phyloP scores from a whole-genome alignment of 1,140 invertebrate genomes.

The Doryteuthis pealeii region DNA sequence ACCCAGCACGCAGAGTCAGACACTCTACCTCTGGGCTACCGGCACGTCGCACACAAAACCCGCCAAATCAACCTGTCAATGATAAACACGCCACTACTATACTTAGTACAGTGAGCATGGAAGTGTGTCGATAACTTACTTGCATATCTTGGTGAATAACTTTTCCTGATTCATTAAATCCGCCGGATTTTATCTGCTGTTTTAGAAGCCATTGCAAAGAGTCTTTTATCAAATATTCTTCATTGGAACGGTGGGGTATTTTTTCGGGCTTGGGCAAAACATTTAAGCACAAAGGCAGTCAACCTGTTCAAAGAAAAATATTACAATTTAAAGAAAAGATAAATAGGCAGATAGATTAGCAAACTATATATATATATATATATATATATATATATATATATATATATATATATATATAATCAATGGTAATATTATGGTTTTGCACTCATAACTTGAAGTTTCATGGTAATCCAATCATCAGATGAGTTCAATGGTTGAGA shows the following conservation, averaged over 20 bases:
- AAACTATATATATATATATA: no score
- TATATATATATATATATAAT: neutral
- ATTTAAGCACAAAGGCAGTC: slow-evolving; percentile 86
- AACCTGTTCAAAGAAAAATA: slow-evolving; percentile 55
- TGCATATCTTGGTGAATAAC: slow-evolving; percentile 50
- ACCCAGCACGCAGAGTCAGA: no score
- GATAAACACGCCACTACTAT: no score
- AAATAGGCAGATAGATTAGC: no score
- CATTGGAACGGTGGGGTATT: slow-evolving; percentile 63
- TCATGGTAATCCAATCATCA: no score
- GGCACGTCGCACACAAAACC: no score
- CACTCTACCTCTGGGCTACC: no score
- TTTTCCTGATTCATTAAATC: slow-evolving; percentile 66
- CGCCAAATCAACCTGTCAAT: no score
- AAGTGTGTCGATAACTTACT: slow-evolving; percentile 23
- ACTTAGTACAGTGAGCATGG: no score
- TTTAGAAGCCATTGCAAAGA: slow-evolving; percentile 77
- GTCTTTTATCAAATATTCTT: slow-evolving; percentile 69
- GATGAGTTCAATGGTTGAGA: no score
- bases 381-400: neutral
- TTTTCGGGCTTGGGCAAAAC: slow-evolving; percentile 76
- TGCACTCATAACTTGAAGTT: no score
- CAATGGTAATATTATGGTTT: no score
- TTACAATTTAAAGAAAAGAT: neutral
- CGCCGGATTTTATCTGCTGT: slow-evolving; percentile 76